Evolutionary conservation across 2,113 vertebrate species (phyloP), one percentile per base, ranked within the genome.

Genomic region (Podarcis muralis): DNA sequence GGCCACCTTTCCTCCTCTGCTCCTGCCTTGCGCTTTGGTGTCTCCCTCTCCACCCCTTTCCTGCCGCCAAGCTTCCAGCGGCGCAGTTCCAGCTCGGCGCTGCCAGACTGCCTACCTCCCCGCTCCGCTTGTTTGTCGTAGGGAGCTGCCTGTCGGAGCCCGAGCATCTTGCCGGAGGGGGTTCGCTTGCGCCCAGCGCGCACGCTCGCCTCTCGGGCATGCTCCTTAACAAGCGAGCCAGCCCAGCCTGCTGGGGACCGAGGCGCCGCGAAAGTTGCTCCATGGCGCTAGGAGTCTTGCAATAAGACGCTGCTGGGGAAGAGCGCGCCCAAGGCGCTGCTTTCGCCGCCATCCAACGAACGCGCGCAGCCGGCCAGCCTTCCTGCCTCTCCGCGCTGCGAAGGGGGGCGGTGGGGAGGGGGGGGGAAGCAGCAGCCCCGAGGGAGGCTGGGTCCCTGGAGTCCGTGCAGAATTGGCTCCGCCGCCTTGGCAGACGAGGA

Each of bases 261-360:
- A 40, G 86, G 57, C 27, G 6, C 32, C 40, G 83, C 81, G 91
- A 85, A 90, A 92, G 92, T 90, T 92, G 88, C 88, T 91, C 88
- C 81, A 75, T 4, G 86, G 69, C 74, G 75, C 75, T 20, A 48
- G 88, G 30, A 23, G 74, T 9, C 68, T 85, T 88, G 25, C 69
- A 85, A 77, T 6, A 4, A 65, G 78, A 80, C 74, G 83, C 83
- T 3, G 83, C 83, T 8, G 79, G 80, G 43, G 27, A 11, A 18
- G 82, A 66, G 83, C 83, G 89, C 57, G 66, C 11, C 2, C 32
- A 65, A 74, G 23, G 74, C 68, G 5, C 27, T 4, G 20, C 57
- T 57, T 69, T 43, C 5, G 69, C 69, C 27, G 57, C 40, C 13
- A 43, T 3, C 30, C 62, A n/a, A 62, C 16, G 35, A 57, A 13